A percentile compares a stretch with the other conserved stretches of the same genome.
Conservation (phyloP, 2,797 vertebrate genomes). For the Poeciliopsis turneri region DNA sequence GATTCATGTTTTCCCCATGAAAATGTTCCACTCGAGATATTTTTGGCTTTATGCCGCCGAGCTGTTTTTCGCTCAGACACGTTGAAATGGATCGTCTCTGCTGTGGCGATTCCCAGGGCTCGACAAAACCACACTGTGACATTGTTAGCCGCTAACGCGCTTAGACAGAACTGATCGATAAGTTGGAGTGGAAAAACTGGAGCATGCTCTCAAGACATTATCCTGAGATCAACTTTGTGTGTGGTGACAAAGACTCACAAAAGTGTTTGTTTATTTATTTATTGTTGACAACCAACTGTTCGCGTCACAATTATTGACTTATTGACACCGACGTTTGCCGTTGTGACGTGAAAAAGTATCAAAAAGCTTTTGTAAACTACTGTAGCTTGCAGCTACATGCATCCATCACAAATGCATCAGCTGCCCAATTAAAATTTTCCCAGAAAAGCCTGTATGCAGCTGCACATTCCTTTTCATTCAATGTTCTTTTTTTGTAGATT, state of each 20-base stretch:
- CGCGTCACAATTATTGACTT: neutral
- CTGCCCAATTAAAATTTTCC: neutral
- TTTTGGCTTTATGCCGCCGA: neutral
- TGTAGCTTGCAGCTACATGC: neutral
- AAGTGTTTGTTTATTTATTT: neutral
- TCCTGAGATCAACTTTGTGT: constrained; percentile 9
- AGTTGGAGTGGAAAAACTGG: neutral
- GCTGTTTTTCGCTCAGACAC: neutral
- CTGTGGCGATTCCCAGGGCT: neutral
- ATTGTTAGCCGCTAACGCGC: neutral
- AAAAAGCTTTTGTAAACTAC: neutral
- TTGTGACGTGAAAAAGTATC: neutral
- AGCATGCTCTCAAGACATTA: neutral
- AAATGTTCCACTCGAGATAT: neutral
- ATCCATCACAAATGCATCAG: neutral
- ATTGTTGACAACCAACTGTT: neutral
- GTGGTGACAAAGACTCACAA: neutral
- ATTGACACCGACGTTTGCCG: no score
- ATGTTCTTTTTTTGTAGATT: neutral
- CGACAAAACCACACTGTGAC: neutral
- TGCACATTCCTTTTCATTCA: neutral
- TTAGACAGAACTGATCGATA: neutral
- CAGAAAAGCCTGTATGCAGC: neutral
- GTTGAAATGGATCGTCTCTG: neutral
- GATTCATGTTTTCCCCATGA: neutral